These are phyloP conservation scores for Mionectes macconnelli DNA, from an alignment of 2,113 vertebrate species.

Conservation along the genomic window DNA sequence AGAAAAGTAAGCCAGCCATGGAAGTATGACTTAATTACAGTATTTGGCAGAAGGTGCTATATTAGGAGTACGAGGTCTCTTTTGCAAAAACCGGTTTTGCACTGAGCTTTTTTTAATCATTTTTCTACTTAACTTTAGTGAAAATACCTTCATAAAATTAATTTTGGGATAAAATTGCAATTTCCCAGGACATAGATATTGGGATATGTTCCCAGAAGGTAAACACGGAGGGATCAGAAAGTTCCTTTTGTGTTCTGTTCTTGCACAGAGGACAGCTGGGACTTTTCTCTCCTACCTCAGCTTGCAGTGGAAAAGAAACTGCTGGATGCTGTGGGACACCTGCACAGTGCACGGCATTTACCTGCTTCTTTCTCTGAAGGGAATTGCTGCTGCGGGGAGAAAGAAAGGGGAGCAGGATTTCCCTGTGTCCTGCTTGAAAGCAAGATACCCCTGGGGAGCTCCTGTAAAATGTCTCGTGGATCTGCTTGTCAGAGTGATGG, in stretches of 20 bases:
- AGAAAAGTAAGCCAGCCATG: background rate
- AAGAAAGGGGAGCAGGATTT: background rate
- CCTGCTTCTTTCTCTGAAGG: background rate
- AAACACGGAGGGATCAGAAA: background rate
- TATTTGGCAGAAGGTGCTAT: background rate
- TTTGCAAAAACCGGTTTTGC: background rate
- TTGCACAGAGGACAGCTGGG: background rate
- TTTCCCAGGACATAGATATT: background rate
- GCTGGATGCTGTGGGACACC: background rate
- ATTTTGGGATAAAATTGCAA: background rate
- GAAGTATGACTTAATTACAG: slow-evolving; percentile 36
- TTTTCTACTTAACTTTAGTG: background rate
- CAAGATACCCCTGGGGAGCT: background rate
- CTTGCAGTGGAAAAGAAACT: background rate
- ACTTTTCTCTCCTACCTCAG: background rate
- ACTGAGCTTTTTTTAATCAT: background rate
- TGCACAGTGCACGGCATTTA: background rate
- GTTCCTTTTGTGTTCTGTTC: background rate
- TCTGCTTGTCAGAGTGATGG: background rate
- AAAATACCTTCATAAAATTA: background rate
- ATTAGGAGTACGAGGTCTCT: background rate
- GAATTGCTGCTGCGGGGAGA: background rate
- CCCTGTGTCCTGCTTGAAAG: background rate
- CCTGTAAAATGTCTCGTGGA: background rate
- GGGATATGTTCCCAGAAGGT: background rate